Base-by-base conservation (phyloP, 2,113 vertebrate genomes). In the Myxocyprinus asiaticus region DNA sequence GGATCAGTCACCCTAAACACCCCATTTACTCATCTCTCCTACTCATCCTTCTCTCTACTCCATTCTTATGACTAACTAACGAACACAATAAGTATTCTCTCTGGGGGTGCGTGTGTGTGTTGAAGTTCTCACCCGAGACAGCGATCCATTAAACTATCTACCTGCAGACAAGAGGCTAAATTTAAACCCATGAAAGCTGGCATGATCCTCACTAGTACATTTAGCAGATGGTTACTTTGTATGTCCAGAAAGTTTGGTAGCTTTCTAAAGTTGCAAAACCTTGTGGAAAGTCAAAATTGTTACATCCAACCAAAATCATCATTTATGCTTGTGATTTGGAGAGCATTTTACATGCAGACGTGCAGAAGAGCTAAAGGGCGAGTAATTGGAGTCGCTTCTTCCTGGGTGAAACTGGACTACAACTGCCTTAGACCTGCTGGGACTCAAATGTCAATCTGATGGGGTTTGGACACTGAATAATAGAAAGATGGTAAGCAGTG, bases 131-230 rank as follows among this genome's bases (percentile, higher is more conserved):
- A 0, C 45, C 72, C 1, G 22, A 33, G 22, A 33, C 22, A 33
- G 22, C 22, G 22, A 33, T 33, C 48, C 63, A 67, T 50, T 55
- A 7, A 45, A 56, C 45, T 47, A 64, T 22, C 69, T 70, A 42
- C 44, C 33, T 68, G 63, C 74, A 48, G 72, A 55, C 17, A 67
- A 59, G 17, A 67, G 43, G 55, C 56, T 78, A 68, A 56, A 74
- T 48, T 63, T 78, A 79, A 74, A 51, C 8, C 45, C 0, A 51
- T n/a, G 55, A 65, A 17, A 14, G 8, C 14, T 44, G 61, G 50
- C 50, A 48, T 43, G 61, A 48, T 73, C 9, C 33, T 70, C 6
- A 4, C 45, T 42, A 42, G 15, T 8, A 17, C 71, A 74, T 5
- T 33, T 42, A 50, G 33, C 7, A 45, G 45, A 12, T 62, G 50